Conservation (phyloP, 2,888 invertebrate species). For the Aproaerema taeniolella region DNA sequence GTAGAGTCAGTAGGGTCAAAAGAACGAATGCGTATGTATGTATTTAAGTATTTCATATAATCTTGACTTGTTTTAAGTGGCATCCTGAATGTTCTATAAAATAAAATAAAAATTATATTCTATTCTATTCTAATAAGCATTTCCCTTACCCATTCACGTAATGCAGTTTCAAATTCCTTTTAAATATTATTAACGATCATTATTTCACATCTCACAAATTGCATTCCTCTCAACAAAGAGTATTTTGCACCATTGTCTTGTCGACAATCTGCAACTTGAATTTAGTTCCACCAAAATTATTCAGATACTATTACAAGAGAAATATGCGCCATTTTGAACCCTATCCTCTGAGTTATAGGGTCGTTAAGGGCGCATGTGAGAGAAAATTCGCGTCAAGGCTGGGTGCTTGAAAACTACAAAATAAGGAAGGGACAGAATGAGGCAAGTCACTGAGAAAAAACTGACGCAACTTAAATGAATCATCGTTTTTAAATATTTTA, state of each 20-base stretch:
- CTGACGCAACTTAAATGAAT: not conserved
- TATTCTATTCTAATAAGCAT: too few species aligned
- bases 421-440: slow-evolving; percentile 1
- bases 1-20: too few species aligned
- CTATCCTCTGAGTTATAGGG: slow-evolving; percentile 1
- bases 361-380: not conserved
- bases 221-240: slow-evolving; percentile 3
- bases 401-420: slow-evolving; percentile 1
- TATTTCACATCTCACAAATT: not conserved
- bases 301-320: not conserved
- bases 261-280: slow-evolving; percentile 34
- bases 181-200: too few species aligned
- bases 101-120: too few species aligned
- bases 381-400: not conserved
- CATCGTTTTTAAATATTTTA: too few species aligned
- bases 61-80: too few species aligned
- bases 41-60: too few species aligned
- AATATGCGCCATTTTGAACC: not conserved
- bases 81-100: too few species aligned
- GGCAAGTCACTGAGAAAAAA: not conserved
- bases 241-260: slow-evolving; percentile 38
- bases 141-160: too few species aligned
- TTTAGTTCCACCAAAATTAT: slow-evolving; percentile 20
- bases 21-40: too few species aligned
- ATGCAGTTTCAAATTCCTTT: too few species aligned